phyloP scores from a whole-genome alignment of 2,888 invertebrate genomes.

The Dryococelus australis region DNA sequence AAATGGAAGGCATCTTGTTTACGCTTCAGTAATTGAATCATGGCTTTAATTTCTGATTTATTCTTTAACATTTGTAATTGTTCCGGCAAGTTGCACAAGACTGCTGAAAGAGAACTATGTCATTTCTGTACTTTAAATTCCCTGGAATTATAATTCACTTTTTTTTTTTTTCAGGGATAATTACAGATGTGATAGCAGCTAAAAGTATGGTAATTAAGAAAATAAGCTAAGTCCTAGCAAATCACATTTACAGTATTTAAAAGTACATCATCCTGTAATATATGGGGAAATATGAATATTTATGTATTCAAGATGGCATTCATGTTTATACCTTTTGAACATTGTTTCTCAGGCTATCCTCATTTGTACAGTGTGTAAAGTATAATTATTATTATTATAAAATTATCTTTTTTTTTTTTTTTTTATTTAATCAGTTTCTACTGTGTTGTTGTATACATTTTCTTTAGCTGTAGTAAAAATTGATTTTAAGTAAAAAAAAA shows the following conservation, averaged over 20 bases:
- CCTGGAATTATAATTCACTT: too few species aligned
- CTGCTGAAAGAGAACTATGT: not conserved
- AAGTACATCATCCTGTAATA: not conserved
- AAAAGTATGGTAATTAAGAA: too few species aligned
- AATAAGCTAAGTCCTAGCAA: not conserved
- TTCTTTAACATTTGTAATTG: not conserved
- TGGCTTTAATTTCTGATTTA: not conserved
- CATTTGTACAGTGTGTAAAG: slow-evolving; percentile 39
- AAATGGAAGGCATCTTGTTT: not conserved
- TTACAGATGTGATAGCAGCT: not conserved
- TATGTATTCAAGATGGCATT: not conserved
- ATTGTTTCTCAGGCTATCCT: not conserved
- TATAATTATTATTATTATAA: slow-evolving; percentile 31
- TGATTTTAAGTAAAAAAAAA: slow-evolving; percentile 44
- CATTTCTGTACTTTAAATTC: too few species aligned
- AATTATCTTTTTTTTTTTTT: slow-evolving; percentile 25
- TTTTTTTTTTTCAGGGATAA: not conserved
- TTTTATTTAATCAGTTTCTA: slow-evolving; percentile 39
- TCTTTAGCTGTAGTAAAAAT: slow-evolving; percentile 41
- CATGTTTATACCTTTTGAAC: not conserved
- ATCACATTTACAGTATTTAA: not conserved
- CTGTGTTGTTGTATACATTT: slow-evolving; percentile 42
- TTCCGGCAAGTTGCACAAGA: not conserved
- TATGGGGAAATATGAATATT: not conserved
- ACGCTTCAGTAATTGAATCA: not conserved